Percentiles rank a stretch among this genome's conserved stretches.
These are phyloP conservation scores for Phoenicopterus ruber DNA, from an alignment of 2,113 vertebrate genomes.

Conservation along the genomic window DNA sequence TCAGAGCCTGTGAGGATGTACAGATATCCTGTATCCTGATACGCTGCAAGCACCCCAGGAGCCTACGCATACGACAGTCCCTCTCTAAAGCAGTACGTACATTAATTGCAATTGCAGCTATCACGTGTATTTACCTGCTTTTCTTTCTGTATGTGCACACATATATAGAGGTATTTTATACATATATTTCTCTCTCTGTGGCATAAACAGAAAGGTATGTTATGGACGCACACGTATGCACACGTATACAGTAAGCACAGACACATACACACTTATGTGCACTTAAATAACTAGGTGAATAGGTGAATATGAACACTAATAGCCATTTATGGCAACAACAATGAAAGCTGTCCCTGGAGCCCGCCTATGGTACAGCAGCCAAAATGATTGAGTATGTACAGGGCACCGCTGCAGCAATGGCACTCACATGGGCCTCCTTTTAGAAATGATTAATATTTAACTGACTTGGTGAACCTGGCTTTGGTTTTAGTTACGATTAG, in stretches of 20 bases:
- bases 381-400: conserved; percentile 65
- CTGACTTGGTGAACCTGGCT: conserved; percentile 62
- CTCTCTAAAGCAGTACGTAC: not conserved
- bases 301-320: conserved; percentile 40
- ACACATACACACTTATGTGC: not conserved
- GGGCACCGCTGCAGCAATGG: conserved; percentile 49
- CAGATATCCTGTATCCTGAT: too few species aligned
- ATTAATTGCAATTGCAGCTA: not conserved
- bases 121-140: not conserved
- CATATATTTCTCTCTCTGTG: accelerated
- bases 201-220: not conserved
- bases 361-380: conserved; percentile 18
- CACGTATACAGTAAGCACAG: not conserved
- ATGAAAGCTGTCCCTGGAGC: conserved; percentile 57
- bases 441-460: conserved; percentile 73
- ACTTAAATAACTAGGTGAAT: conserved; percentile 42
- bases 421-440: conserved; percentile 61
- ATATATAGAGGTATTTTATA: not conserved
- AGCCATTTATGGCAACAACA: conserved; percentile 63
- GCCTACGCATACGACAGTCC: accelerated
- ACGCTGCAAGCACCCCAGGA: not conserved
- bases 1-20: not conserved
- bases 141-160: not conserved
- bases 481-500: conserved; percentile 61
- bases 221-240: not conserved